Evolutionary conservation across 2,797 vertebrate genomes (phyloP), one percentile per base, ranked within the genome.

Genomic region (Sardinella longiceps): DNA sequence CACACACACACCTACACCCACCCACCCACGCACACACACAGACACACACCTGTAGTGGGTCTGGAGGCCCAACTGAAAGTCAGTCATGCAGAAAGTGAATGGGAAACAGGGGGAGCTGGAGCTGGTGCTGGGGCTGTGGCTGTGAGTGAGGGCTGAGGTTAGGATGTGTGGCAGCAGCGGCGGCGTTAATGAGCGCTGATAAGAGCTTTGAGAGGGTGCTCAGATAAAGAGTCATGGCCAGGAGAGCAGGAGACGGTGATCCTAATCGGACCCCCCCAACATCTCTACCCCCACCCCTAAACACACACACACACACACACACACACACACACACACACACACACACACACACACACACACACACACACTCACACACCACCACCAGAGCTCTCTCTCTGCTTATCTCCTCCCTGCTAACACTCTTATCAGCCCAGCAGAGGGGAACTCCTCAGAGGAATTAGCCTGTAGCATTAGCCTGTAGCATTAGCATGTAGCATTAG

Each of bases 381-480:
- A n/a, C n/a, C n/a, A n/a, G n/a, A n/a, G n/a, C n/a, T n/a, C n/a
- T n/a, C n/a, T n/a, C 14, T 14, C 37, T 15, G 0, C 28, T 74
- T 74, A 74, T 74, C 66, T 39, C 33, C 33, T 33, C 66, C 30
- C n/a, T n/a, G 30, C 30, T 39, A 39, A 33, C 14, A 14, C 33
- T 74, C 66, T 74, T 74, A 74, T 74, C 66, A 74, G 66, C 2
- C 66, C 33, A 39, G 9, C 66, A 74, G 63, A 15, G 7, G 66
- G 66, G 30, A 37, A 10, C 28, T 70, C 30, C 66, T 14, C 33
- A 20, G 66, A 39, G 66, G 60, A 7, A 63, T 28, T 28, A 63
- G 58, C 5, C 23, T 28, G 45, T 25, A 28, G 58, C 58, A 28
- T 7, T 28, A 63, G 25, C 58, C 10, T 14, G 48, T 45, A n/a